These are phyloP conservation scores for Callorhinus ursinus DNA, from an alignment of 2,113 vertebrate species.

Conservation along the genomic window DNA sequence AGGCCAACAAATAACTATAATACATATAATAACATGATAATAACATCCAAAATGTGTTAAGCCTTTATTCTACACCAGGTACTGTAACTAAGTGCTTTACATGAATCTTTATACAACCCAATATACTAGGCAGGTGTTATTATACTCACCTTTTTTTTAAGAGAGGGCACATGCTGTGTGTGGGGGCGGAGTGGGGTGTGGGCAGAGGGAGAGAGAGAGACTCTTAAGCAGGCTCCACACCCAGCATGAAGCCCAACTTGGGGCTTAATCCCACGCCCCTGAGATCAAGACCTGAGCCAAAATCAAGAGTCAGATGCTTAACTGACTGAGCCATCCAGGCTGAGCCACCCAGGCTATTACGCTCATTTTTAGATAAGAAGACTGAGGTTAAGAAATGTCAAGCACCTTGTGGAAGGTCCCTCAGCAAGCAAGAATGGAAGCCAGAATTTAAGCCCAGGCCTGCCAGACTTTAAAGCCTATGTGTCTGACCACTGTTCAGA, in stretches of 20 bases:
- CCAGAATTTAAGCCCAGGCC: not conserved
- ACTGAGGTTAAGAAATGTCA: not conserved
- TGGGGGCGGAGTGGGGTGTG: too few relatives aligned
- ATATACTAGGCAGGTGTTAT: not conserved
- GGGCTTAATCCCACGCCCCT: not conserved
- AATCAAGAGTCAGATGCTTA: not conserved
- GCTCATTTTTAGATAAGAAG: conserved; percentile 20
- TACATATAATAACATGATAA: not conserved
- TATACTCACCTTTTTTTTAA: not conserved
- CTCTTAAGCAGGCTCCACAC: not conserved
- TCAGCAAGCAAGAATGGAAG: not conserved
- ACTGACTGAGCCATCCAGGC: not conserved
- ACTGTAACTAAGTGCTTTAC: not conserved
- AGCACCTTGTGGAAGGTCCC: not conserved
- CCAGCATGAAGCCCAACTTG: not conserved
- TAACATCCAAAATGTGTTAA: not conserved
- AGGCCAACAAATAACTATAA: not conserved
- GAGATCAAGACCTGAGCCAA: not conserved
- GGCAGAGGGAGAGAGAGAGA: not conserved
- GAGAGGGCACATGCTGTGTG: not conserved
- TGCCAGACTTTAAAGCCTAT: not conserved
- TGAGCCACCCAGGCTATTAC: too few relatives aligned
- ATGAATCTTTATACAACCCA: not conserved
- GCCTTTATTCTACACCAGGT: not conserved
- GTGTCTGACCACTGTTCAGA: not conserved